Evolutionary conservation across 2,797 vertebrate genomes (phyloP).

Genomic region (Myripristis jacobus): DNA sequence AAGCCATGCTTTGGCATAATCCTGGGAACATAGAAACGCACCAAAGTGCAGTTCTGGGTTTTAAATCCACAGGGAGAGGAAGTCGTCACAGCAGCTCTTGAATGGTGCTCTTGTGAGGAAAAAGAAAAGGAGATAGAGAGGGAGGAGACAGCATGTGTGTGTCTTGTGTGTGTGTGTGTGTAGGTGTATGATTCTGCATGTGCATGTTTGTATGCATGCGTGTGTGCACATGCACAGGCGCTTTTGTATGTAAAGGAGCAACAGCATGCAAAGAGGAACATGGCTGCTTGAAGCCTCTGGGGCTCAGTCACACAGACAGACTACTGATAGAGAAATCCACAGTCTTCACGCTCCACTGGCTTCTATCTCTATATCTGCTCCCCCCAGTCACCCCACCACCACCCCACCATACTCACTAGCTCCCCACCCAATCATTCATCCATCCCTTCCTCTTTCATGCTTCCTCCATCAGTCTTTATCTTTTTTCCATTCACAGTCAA

Average conservation of each 20-base stretch:
- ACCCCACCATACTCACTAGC: conserved; percentile 28
- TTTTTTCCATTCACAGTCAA: conserved; percentile 42
- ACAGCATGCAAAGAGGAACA: conserved; percentile 47
- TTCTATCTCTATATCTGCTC: conserved; percentile 63
- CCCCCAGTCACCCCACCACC: too few species aligned
- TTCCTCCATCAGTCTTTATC: conserved; percentile 41
- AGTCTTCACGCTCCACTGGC: conserved; percentile 66
- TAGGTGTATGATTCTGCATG: too few species aligned
- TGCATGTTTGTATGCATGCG: background rate
- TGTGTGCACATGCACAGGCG: background rate
- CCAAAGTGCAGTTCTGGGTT: conserved; percentile 5
- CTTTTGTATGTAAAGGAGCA: conserved; percentile 3
- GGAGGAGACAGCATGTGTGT: conserved; percentile 27
- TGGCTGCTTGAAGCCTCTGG: conserved; percentile 45
- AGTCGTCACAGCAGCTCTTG: background rate
- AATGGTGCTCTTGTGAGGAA: background rate
- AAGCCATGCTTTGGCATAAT: conserved; percentile 37
- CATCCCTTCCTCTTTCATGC: conserved; percentile 40
- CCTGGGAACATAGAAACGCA: conserved; percentile 5
- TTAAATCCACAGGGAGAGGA: conserved; percentile 1
- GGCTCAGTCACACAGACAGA: conserved; percentile 64
- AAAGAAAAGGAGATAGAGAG: background rate
- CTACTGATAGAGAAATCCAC: conserved; percentile 78
- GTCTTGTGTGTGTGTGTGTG: conserved; percentile 21
- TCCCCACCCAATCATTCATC: conserved; percentile 22